Conservation (phyloP, 2,888 invertebrate species). For the Odontocolon sp. region DNA sequence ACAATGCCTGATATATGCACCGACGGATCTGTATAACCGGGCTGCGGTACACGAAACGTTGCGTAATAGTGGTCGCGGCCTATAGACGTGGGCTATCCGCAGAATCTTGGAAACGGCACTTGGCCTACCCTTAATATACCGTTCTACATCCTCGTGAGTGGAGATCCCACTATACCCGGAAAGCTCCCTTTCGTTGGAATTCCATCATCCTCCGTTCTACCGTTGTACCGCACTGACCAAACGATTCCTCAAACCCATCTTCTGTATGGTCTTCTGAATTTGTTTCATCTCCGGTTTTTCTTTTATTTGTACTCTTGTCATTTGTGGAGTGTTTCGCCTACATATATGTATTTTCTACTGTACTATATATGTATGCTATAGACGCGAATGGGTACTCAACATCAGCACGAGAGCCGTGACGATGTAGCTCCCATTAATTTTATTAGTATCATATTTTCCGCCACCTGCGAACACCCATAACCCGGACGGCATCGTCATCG, state of each 20-base stretch:
- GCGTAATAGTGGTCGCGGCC: slow-evolving; percentile 65
- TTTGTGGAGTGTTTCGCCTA: neutral
- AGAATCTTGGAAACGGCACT: slow-evolving; percentile 66
- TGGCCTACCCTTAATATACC: slow-evolving; percentile 37
- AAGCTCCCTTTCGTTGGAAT: slow-evolving; percentile 41
- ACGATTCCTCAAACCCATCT: neutral
- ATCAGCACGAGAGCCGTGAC: slow-evolving; percentile 31
- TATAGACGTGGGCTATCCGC: slow-evolving; percentile 64
- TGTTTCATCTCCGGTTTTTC: neutral
- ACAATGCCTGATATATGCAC: slow-evolving; percentile 77
- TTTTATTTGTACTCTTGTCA: neutral
- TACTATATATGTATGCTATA: slow-evolving; percentile 11
- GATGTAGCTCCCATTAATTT: slow-evolving; percentile 70
- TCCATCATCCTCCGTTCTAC: slow-evolving; percentile 12
- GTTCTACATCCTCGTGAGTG: neutral
- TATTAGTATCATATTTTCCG: slow-evolving; percentile 71
- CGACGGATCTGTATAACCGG: slow-evolving; percentile 62
- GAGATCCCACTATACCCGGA: neutral
- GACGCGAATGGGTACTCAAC: slow-evolving; percentile 27
- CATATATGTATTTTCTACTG: neutral
- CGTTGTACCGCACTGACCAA: neutral
- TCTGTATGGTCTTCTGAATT: neutral
- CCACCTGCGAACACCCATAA: slow-evolving; percentile 70
- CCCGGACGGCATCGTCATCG: slow-evolving; percentile 58
- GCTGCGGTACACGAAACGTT: slow-evolving; percentile 56